Conservation (phyloP, 2,888 invertebrate genomes). For the Neoascia interrupta region DNA sequence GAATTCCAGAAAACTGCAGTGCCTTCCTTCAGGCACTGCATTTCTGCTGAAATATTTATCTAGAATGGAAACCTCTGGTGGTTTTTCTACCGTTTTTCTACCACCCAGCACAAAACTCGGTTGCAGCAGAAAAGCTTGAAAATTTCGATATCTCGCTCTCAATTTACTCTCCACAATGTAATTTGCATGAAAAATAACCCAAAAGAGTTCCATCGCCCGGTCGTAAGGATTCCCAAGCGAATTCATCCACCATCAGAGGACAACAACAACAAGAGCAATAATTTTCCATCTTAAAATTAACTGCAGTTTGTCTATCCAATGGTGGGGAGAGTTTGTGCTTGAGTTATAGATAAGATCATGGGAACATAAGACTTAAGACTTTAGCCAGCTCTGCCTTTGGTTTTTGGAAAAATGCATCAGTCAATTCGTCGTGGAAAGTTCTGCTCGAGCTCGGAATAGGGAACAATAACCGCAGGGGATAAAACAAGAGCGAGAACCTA, state of each 20-base stretch:
- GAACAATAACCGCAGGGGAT: slow-evolving; percentile 32
- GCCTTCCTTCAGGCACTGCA: too few relatives aligned
- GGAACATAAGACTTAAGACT: slow-evolving; percentile 37
- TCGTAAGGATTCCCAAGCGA: slow-evolving; percentile 17
- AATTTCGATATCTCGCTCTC: slow-evolving; percentile 50
- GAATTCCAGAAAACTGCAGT: too few relatives aligned
- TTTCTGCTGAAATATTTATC: too few relatives aligned
- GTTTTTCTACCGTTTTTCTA: too few relatives aligned
- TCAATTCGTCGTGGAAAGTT: slow-evolving; percentile 62
- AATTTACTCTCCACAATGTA: slow-evolving; percentile 57
- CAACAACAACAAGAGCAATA: slow-evolving; percentile 43
- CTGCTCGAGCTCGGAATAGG: slow-evolving; percentile 23
- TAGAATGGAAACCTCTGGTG: too few relatives aligned
- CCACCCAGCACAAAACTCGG: too few relatives aligned
- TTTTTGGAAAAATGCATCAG: slow-evolving; percentile 60
- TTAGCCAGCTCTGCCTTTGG: not conserved
- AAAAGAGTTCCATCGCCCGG: not conserved
- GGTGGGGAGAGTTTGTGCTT: not conserved
- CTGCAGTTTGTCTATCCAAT: slow-evolving; percentile 59
- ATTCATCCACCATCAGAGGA: slow-evolving; percentile 16
- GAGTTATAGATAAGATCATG: slow-evolving; percentile 51
- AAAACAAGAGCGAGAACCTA: slow-evolving; percentile 6
- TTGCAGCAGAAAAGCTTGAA: too few relatives aligned
- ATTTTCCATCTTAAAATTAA: slow-evolving; percentile 66
- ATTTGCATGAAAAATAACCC: slow-evolving; percentile 66